These are phyloP conservation scores for Lordiphosa collinella DNA, from an alignment of 1,140 invertebrate genomes.

Conservation along the genomic window DNA sequence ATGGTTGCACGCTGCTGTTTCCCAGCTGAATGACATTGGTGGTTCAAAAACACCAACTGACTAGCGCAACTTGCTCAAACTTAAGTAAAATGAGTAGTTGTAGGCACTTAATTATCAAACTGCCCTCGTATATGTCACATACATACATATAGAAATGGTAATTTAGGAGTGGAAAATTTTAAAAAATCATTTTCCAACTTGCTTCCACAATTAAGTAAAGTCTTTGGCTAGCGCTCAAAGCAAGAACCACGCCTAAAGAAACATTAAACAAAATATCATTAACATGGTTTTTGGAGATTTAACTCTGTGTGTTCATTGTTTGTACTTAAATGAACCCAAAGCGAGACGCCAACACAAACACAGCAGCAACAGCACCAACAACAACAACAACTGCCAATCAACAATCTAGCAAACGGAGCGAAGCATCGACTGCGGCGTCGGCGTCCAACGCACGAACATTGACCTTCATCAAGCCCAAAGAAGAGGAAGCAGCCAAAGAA, in stretches of 20 bases:
- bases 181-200: no score
- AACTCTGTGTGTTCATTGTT: neutral
- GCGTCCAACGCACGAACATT: conserved; percentile 60
- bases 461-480: conserved; percentile 71
- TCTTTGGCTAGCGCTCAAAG: neutral
- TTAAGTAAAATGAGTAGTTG: no score
- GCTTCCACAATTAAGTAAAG: neutral
- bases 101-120: no score
- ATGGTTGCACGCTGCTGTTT: no score
- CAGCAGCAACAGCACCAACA: conserved; percentile 11
- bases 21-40: no score
- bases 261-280: conserved; percentile 9
- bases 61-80: no score
- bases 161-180: no score
- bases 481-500: conserved; percentile 27
- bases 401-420: conserved; percentile 32
- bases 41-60: no score
- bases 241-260: conserved; percentile 5
- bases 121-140: no score
- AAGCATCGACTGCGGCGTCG: conserved; percentile 25
- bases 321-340: conserved; percentile 15
- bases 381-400: conserved; percentile 34
- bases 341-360: conserved; percentile 24
- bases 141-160: no score
- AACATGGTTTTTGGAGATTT: conserved; percentile 11